Evolutionary conservation across 2,113 vertebrate species (phyloP), one percentile per base, ranked within the genome.

Genomic region (Crotalus helleri): DNA sequence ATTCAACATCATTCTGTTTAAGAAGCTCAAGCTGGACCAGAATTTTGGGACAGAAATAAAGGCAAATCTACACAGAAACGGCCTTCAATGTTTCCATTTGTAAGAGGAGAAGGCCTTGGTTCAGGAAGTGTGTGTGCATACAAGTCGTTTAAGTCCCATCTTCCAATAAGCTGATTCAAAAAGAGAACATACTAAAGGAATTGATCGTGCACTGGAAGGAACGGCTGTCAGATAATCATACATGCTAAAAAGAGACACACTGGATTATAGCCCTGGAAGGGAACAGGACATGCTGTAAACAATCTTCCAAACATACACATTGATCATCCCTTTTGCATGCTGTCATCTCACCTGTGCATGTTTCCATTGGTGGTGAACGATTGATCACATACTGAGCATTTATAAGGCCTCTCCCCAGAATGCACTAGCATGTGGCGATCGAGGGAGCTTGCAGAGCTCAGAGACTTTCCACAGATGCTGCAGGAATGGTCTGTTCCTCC

Each of bases 281-380:
- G 13, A 61, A 93, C 19, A 53, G n/a, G 74, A 59, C 29, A 54
- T 51, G 1, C 3, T 91, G 49, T 51, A 86, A 44, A 92, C 57
- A 91, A 92, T 33, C 89, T 54, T 29, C 69, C 61, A 33, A 85
- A 93, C 46, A 94, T 96, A 4, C 54, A 26, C n/a, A 10, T 26
- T 61, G 81, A 93, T 29, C 10, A 91, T 93, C 85, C 93, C 85
- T 69, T 87, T 93, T 91, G 89, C 85, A 91, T 33, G 57, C 15
- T 69, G 29, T 49, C 86, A 46, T 19, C 87, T 92, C 96, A 99
- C 99, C 99, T 98, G 99, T 99, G 99, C 99, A 99, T 99, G 98
- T 99, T 99, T 93, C 99, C 99, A 93, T 99, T 99, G 98, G 99
- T 99, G 97, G 99, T 99, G 97, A 99, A 99, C n/a, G 99, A 99